These are phyloP conservation scores for Aleiodes leptofemur DNA, from an alignment of 2,888 invertebrate genomes.

Conservation along the genomic window DNA sequence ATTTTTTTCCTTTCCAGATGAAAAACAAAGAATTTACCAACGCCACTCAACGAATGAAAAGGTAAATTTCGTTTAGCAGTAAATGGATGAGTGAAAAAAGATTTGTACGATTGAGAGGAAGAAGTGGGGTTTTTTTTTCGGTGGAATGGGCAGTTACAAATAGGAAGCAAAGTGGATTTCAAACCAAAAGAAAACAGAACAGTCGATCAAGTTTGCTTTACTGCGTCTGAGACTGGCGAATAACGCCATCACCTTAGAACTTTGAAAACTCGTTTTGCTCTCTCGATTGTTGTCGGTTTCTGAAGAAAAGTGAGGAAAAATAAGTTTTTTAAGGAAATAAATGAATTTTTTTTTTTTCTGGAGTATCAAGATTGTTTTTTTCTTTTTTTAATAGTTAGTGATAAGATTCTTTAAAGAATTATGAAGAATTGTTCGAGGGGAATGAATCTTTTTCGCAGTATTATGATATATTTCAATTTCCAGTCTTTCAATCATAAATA, in stretches of 20 bases:
- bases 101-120: not conserved
- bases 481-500: too few species aligned
- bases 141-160: slow-evolving; percentile 11
- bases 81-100: too few species aligned
- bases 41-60: slow-evolving; percentile 11
- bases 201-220: slow-evolving; percentile 11
- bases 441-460: too few species aligned
- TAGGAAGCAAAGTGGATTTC: slow-evolving; percentile 17
- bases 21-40: not conserved
- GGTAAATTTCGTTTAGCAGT: not conserved
- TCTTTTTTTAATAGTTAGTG: too few species aligned
- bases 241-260: not conserved
- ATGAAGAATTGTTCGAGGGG: too few species aligned
- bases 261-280: slow-evolving; percentile 10
- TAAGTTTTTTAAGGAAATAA: too few species aligned
- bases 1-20: not conserved
- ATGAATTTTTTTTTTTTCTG: too few species aligned
- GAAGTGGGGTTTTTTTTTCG: not conserved
- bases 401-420: too few species aligned
- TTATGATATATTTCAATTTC: too few species aligned
- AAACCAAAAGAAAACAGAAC: slow-evolving; percentile 13
- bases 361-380: too few species aligned
- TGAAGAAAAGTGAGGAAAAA: too few species aligned
- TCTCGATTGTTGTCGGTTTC: too few species aligned
- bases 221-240: slow-evolving; percentile 1